Evolutionary conservation across 2,113 vertebrate genomes (phyloP).

Genomic region (Heptranchias perlo): DNA sequence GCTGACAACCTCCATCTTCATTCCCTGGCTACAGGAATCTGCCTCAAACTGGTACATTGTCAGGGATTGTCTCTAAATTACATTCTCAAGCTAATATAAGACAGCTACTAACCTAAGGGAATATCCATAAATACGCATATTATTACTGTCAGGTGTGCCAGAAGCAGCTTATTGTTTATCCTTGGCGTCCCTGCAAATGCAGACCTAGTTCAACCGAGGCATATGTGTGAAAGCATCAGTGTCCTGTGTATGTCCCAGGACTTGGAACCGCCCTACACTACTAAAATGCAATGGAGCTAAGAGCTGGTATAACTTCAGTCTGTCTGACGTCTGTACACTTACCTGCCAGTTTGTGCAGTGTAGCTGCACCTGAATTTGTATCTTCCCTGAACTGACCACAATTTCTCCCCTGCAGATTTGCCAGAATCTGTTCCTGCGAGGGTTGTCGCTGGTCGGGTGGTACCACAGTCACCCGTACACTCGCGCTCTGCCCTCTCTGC

Average conservation of each 20-base stretch:
- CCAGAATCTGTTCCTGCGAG: constrained; percentile 87
- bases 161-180: neutral
- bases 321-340: neutral
- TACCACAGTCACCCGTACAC: constrained; percentile 92
- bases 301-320: neutral
- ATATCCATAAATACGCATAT: neutral
- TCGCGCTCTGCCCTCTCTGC: constrained; percentile 81
- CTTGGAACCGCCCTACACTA: too few relatives aligned
- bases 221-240: neutral
- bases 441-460: constrained; percentile 90
- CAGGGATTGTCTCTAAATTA: neutral
- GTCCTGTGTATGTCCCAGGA: neutral
- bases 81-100: neutral
- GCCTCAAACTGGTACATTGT: neutral
- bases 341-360: neutral
- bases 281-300: neutral
- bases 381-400: neutral
- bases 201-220: too few relatives aligned
- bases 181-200: neutral
- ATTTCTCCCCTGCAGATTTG: constrained; percentile 65
- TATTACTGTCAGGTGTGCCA: neutral
- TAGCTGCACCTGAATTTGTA: neutral
- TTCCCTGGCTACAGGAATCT: neutral
- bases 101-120: neutral
- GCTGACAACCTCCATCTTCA: neutral